Percentiles rank a stretch among this genome's conserved stretches.
phyloP scores from a whole-genome alignment of 2,888 invertebrate genomes.

The Byasa hedistus region DNA sequence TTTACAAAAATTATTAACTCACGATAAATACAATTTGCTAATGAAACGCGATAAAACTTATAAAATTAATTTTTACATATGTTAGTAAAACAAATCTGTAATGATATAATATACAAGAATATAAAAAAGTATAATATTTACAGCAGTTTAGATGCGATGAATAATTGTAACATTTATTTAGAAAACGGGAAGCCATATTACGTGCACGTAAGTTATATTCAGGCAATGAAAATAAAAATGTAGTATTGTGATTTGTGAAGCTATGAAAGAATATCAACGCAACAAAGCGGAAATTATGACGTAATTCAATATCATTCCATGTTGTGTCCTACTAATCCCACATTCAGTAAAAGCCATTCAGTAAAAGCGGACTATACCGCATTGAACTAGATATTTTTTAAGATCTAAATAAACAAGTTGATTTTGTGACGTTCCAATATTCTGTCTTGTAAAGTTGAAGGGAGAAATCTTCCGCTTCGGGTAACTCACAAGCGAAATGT shows the following conservation, averaged over 20 bases:
- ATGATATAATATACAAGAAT: no score
- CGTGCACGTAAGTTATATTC: slow-evolving; percentile 3
- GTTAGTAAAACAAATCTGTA: no score
- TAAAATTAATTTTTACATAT: no score
- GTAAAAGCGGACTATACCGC: slow-evolving; percentile 44
- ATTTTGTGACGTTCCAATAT: slow-evolving; percentile 52
- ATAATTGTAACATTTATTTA: background rate
- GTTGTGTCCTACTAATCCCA: slow-evolving; percentile 49
- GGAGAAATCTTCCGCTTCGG: slow-evolving; percentile 57
- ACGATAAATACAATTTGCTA: background rate
- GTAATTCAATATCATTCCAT: slow-evolving; percentile 62
- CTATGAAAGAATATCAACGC: slow-evolving; percentile 39
- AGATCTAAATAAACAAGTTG: slow-evolving; percentile 38
- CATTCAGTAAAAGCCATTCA: slow-evolving; percentile 41
- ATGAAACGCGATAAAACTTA: no score
- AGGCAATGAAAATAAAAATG: slow-evolving; percentile 50
- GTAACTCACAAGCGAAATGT: slow-evolving; percentile 53
- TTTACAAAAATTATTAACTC: no score
- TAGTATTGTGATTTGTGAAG: slow-evolving; percentile 51
- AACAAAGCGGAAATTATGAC: slow-evolving; percentile 48
- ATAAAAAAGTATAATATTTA: no score
- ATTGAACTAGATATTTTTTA: slow-evolving; percentile 42
- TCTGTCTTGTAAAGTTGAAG: slow-evolving; percentile 49
- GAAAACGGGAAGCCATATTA: background rate
- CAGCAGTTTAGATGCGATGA: no score